Conservation (phyloP, 2,797 vertebrate genomes). For the Taeniopygia guttata region DNA sequence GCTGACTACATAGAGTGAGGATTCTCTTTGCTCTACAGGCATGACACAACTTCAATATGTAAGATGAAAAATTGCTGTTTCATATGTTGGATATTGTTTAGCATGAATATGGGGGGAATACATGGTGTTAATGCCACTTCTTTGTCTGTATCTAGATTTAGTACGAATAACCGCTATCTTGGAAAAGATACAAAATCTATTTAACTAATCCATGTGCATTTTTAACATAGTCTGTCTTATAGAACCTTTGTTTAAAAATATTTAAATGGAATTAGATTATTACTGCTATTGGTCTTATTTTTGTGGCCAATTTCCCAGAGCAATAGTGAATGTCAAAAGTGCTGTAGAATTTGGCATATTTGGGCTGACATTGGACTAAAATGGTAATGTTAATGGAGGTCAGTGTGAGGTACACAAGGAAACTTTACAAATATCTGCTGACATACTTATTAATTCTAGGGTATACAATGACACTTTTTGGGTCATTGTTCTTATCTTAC, state of each 20-base stretch:
- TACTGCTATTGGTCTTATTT: neutral
- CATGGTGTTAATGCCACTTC: neutral
- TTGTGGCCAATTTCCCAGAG: neutral
- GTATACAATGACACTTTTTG: neutral
- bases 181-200: neutral
- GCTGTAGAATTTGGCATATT: neutral
- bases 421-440: neutral
- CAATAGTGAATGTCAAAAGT: neutral
- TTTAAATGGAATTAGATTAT: neutral
- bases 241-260: neutral
- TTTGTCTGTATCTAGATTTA: neutral
- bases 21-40: neutral
- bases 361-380: neutral
- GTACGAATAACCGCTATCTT: neutral
- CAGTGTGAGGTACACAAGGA: neutral
- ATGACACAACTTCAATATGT: neutral
- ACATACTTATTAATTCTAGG: neutral
- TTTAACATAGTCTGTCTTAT: neutral
- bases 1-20: neutral
- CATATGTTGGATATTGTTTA: neutral
- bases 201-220: neutral
- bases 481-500: neutral
- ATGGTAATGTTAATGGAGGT: neutral
- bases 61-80: neutral
- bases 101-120: neutral